A percentile compares a stretch with the other conserved stretches of the same genome.
Conservation (phyloP, 2,113 vertebrate species). For the Indri indri region DNA sequence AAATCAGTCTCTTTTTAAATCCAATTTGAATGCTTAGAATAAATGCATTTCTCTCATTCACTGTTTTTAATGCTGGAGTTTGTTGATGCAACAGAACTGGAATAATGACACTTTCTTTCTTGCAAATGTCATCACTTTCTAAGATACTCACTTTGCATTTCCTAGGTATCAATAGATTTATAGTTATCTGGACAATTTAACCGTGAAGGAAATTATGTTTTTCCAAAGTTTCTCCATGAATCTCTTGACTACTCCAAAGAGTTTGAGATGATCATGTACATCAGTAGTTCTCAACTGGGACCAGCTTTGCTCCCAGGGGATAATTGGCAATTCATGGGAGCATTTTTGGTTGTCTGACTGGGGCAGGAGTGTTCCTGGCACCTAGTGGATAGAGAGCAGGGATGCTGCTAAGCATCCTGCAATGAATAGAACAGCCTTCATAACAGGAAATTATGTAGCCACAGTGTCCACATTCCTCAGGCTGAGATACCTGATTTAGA, state of each 20-base stretch:
- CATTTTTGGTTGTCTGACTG: background rate
- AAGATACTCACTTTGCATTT: background rate
- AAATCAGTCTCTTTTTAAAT: background rate
- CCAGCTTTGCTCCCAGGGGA: background rate
- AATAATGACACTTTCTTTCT: background rate
- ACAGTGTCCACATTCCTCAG: background rate
- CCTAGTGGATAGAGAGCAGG: background rate
- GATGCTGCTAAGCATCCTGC: background rate
- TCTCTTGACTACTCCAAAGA: background rate
- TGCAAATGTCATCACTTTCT: conserved; percentile 16
- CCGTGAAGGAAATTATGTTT: background rate
- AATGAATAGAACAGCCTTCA: no score
- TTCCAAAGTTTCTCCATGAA: background rate
- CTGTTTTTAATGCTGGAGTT: background rate
- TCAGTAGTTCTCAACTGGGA: background rate
- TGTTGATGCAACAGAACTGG: background rate
- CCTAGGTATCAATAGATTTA: background rate
- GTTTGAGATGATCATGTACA: background rate
- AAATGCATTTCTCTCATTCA: background rate
- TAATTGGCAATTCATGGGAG: background rate
- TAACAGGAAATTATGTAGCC: background rate
- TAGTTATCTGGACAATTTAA: background rate
- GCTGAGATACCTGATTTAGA: background rate
- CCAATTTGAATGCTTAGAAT: background rate
- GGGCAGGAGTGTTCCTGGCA: background rate